Conservation (phyloP, 1,140 invertebrate genomes). For the Drosophila sp. region DNA sequence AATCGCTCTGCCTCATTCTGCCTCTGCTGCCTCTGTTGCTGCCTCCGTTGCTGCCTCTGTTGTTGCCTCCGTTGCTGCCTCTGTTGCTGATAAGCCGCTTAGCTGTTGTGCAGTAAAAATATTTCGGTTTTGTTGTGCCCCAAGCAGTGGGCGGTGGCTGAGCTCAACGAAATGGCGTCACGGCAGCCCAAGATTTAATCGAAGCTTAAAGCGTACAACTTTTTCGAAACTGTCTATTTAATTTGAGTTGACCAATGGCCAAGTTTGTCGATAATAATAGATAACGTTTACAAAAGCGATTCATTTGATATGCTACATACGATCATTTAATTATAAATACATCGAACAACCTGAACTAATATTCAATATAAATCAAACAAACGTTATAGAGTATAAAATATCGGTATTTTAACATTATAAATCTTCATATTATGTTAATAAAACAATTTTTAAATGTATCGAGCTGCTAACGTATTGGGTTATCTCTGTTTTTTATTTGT, state of each 20-base stretch:
- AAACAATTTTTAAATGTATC: too few species aligned
- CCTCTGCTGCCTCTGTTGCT: background rate
- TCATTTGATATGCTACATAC: too few species aligned
- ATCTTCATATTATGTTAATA: too few species aligned
- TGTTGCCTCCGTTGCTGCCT: slow-evolving; percentile 14
- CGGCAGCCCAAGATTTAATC: slow-evolving; percentile 31
- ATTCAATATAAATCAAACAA: too few species aligned
- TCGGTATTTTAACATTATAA: too few species aligned
- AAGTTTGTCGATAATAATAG: background rate
- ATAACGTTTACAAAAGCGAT: too few species aligned
- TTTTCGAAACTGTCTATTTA: background rate
- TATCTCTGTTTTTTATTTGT: too few species aligned
- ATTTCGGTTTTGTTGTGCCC: slow-evolving; percentile 39
- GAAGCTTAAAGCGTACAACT: slow-evolving; percentile 9
- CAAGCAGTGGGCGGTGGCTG: slow-evolving; percentile 24
- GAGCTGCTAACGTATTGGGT: too few species aligned
- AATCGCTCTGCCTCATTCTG: background rate
- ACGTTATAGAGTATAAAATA: too few species aligned
- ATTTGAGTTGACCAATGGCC: background rate
- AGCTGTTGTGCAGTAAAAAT: slow-evolving; percentile 48
- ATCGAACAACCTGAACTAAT: too few species aligned
- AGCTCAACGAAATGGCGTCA: slow-evolving; percentile 33
- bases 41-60: background rate
- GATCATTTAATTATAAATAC: too few species aligned
- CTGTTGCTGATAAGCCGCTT: slow-evolving; percentile 44